A percentile compares a stretch with the other conserved stretches of the same genome.
phyloP scores from a whole-genome alignment of 1,140 invertebrate species.

The Caligus rogercresseyi region DNA sequence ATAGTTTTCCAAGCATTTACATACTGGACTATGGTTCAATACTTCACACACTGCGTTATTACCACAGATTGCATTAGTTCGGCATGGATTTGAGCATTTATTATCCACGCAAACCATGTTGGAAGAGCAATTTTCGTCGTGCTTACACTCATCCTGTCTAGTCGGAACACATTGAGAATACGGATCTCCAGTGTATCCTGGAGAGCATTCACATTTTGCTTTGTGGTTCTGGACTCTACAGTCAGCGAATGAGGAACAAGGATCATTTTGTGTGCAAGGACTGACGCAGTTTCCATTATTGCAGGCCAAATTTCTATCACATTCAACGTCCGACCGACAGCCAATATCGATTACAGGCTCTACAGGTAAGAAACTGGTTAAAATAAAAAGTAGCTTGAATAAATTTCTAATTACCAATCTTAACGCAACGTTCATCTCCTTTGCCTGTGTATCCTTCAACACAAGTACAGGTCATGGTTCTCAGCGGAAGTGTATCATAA shows the following conservation, averaged over 20 bases:
- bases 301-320: constrained; percentile 48
- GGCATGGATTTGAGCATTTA: constrained; percentile 43
- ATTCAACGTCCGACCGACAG: constrained; percentile 56
- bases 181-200: constrained; percentile 65
- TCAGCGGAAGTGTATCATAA: constrained; percentile 53
- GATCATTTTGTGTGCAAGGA: constrained; percentile 40
- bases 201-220: constrained; percentile 60
- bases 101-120: constrained; percentile 26
- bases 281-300: constrained; percentile 53
- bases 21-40: constrained; percentile 25
- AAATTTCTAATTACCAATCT: background rate
- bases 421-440: constrained; percentile 28
- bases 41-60: constrained; percentile 48
- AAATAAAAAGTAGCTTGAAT: background rate
- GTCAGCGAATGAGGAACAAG: constrained; percentile 56
- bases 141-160: constrained; percentile 31
- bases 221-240: constrained; percentile 61
- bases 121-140: constrained; percentile 26
- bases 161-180: background rate
- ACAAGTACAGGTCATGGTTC: constrained; percentile 73
- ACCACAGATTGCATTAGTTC: constrained; percentile 40
- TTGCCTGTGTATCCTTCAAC: constrained; percentile 44
- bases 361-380: background rate
- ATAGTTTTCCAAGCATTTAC: constrained; percentile 26
- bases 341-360: constrained; percentile 37